A percentile compares a stretch with the other conserved stretches of the same genome.
phyloP scores from a whole-genome alignment of 2,888 invertebrate species.

The Eupithecia subfuscata region DNA sequence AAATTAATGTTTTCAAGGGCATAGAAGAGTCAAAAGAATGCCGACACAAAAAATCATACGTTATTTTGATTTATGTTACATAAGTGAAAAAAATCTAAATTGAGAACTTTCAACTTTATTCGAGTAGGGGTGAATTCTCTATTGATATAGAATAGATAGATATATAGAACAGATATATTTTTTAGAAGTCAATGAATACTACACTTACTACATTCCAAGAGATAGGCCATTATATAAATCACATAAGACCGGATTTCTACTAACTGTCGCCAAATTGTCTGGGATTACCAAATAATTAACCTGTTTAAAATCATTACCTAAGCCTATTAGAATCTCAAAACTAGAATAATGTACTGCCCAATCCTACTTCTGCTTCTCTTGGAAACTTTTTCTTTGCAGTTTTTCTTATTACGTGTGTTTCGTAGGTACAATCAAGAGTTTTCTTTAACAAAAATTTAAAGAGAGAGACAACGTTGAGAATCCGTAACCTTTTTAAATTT shows the following conservation, averaged over 20 bases:
- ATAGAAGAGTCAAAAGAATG: background rate
- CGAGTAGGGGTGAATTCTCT: too few relatives aligned
- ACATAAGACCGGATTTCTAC: background rate
- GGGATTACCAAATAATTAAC: background rate
- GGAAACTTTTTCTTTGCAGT: background rate
- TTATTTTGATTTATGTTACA: background rate
- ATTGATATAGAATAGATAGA: too few relatives aligned
- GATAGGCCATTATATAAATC: background rate
- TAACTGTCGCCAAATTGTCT: constrained; percentile 9
- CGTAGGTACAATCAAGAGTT: background rate
- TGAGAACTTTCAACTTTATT: too few relatives aligned
- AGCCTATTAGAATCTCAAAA: background rate
- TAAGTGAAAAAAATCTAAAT: background rate
- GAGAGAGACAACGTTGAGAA: background rate
- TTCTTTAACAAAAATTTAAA: too few relatives aligned
- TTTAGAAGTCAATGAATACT: background rate
- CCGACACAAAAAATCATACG: background rate
- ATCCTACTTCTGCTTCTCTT: background rate
- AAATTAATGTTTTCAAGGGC: background rate
- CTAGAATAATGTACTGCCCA: background rate
- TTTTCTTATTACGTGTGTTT: background rate
- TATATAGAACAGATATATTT: background rate
- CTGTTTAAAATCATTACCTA: background rate
- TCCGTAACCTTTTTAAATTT: background rate
- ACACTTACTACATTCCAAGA: background rate